phyloP scores from a whole-genome alignment of 2,797 vertebrate genomes.

The Sebastes diploproa region DNA sequence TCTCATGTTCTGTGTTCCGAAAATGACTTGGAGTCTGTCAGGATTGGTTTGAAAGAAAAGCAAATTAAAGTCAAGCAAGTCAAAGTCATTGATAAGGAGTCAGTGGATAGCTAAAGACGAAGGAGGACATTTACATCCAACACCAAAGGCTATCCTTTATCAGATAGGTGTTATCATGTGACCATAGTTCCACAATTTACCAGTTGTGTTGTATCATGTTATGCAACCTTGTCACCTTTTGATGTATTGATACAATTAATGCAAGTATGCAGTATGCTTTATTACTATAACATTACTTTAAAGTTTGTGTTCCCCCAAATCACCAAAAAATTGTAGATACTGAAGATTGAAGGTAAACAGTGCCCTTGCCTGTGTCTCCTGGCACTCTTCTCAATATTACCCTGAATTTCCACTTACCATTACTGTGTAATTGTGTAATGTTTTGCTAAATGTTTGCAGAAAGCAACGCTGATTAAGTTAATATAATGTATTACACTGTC shows the following conservation, averaged over 20 bases:
- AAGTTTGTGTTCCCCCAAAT: background rate
- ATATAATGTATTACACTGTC: background rate
- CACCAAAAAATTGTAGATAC: no score
- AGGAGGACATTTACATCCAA: background rate
- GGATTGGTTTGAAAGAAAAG: background rate
- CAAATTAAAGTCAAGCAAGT: no score
- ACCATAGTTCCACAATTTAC: background rate
- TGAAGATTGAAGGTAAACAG: background rate
- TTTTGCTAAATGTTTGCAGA: conserved; percentile 58
- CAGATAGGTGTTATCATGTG: background rate
- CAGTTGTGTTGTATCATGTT: background rate
- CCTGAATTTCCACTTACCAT: conserved; percentile 29
- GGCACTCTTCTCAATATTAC: conserved; percentile 7
- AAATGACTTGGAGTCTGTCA: background rate
- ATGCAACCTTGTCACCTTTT: background rate
- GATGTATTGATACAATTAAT: background rate
- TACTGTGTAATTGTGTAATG: conserved; percentile 51
- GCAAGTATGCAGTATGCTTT: background rate
- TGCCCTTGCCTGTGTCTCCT: background rate
- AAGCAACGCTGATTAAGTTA: background rate
- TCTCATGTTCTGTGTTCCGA: background rate
- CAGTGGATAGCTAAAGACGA: no score
- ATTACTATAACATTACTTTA: background rate
- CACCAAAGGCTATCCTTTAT: background rate
- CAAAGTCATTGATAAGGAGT: background rate